Percentiles rank a stretch among this genome's conserved stretches.
These are phyloP conservation scores for Mastigias papua DNA, from an alignment of 30 jellyfish, hydroid and myxozoan species.

Conservation along the genomic window DNA sequence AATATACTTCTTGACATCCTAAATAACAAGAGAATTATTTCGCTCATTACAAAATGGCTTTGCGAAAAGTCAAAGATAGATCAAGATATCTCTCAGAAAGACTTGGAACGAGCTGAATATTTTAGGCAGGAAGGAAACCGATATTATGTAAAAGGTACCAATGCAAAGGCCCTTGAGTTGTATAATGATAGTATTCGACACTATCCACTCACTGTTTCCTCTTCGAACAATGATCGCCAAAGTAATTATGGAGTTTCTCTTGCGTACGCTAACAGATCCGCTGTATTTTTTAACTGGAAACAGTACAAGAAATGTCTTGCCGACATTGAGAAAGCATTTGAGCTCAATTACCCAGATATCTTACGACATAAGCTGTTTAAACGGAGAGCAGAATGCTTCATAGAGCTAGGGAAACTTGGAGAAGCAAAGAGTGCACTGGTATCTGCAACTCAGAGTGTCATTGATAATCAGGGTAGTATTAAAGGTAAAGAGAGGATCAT, in stretches of 20 bases:
- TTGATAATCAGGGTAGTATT: background rate
- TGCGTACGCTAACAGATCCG: slow-evolving; percentile 92
- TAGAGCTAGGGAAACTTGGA: slow-evolving; percentile 3
- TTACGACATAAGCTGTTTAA: slow-evolving; percentile 45
- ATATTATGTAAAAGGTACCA: slow-evolving; percentile 44
- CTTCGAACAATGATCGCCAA: background rate
- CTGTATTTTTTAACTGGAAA: slow-evolving; percentile 68
- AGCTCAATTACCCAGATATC: slow-evolving; percentile 50
- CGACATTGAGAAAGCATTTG: slow-evolving; percentile 77
- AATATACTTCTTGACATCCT: slow-evolving; percentile 11
- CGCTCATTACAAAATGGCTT: slow-evolving; percentile 2
- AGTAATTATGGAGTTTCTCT: slow-evolving; percentile 38
- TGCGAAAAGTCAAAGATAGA: background rate
- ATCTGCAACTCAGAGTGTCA: slow-evolving; percentile 6
- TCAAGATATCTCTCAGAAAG: slow-evolving; percentile 21
- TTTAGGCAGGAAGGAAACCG: slow-evolving; percentile 71
- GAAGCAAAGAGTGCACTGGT: slow-evolving; percentile 43
- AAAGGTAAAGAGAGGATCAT: background rate
- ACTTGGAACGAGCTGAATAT: slow-evolving; percentile 21
- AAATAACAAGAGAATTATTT: background rate
- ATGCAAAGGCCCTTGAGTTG: slow-evolving; percentile 70
- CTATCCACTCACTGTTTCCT: slow-evolving; percentile 22
- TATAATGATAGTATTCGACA: slow-evolving; percentile 74
- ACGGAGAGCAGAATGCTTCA: slow-evolving; percentile 59
- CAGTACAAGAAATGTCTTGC: slow-evolving; percentile 63